A percentile compares a stretch with the other conserved stretches of the same genome.
Conservation (phyloP, 1,140 invertebrate species). For the Phymorhynchus buccinoides region DNA sequence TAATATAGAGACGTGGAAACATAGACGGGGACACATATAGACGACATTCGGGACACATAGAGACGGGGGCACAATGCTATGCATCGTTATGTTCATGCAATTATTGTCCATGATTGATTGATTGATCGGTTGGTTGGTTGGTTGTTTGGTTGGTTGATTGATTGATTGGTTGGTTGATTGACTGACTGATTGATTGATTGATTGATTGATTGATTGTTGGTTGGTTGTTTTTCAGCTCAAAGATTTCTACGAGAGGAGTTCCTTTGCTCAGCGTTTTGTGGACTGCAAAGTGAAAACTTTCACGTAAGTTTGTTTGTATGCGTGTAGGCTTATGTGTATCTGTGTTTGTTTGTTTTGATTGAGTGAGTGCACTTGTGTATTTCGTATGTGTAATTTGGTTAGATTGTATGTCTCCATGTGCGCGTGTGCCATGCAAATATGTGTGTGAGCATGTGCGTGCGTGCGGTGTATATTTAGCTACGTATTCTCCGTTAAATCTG, state of each 20-base stretch:
- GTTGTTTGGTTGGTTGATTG: not conserved
- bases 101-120: too few species aligned
- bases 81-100: too few species aligned
- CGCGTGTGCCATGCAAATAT: not conserved
- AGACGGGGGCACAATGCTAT: too few species aligned
- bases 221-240: conserved; percentile 19
- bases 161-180: not conserved
- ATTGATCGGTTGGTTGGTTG: too few species aligned
- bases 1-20: too few species aligned
- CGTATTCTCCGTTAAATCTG: too few species aligned
- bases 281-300: conserved; percentile 22
- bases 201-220: not conserved
- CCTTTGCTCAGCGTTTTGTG: not conserved
- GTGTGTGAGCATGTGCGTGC: not conserved
- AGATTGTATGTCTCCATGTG: not conserved
- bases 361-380: too few species aligned
- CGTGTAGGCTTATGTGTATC: not conserved
- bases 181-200: not conserved
- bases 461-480: not conserved
- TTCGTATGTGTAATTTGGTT: too few species aligned
- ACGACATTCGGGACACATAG: too few species aligned
- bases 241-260: conserved; percentile 10
- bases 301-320: conserved; percentile 25
- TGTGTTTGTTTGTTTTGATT: not conserved
- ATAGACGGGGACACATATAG: too few species aligned